Base-by-base conservation (phyloP, 2,113 vertebrate genomes). In the Leptobrachium ailaonicum region DNA sequence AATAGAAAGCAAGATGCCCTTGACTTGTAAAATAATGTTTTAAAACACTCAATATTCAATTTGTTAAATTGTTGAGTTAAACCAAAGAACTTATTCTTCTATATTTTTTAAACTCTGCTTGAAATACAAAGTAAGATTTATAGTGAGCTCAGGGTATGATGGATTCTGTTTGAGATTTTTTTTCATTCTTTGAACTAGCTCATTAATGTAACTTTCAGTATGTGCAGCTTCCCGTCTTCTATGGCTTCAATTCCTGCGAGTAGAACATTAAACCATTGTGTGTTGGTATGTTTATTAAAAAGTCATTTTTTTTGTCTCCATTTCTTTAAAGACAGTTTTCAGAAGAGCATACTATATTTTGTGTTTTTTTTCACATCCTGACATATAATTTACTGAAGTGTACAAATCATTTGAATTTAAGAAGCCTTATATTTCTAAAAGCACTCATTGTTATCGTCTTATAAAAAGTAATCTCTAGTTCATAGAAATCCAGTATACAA, bases 1-100 rank as follows among this genome's bases (percentile, higher is more conserved):
- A 77, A 77, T 76, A 76, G 62, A 77, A 77, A 69, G 8, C 47
- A 50, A 68, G 68, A 69, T 69, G 75, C 50, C 75, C 75, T 77
- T 77, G 75, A 77, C 50, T 44, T 54, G 42, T 44, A 69, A 68
- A 69, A 68, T 68, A 67, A 11, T 50, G 40, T 53, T 67, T 76
- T 76, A 76, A 67, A 67, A 56, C 14, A 56, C 66, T 77, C 64
- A 77, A 64, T 68, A 56, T 56, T 66, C 40, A 41, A 2, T 77
- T 77, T 77, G 47, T 54, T 66, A 76, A 66, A 76, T 53, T 66
- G 74, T 66, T 77, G 40, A 69, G 41, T 68, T 41, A 44, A 64
- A 68, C 63, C 14, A 40, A 2, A 56, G 54, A 47, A 42, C 20
- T 32, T 32, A 32, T 32, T 32, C 20, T 32, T 32, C 20, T 32